Base-by-base conservation (phyloP, 1,140 invertebrate genomes). In the Heliconius nattereri region DNA sequence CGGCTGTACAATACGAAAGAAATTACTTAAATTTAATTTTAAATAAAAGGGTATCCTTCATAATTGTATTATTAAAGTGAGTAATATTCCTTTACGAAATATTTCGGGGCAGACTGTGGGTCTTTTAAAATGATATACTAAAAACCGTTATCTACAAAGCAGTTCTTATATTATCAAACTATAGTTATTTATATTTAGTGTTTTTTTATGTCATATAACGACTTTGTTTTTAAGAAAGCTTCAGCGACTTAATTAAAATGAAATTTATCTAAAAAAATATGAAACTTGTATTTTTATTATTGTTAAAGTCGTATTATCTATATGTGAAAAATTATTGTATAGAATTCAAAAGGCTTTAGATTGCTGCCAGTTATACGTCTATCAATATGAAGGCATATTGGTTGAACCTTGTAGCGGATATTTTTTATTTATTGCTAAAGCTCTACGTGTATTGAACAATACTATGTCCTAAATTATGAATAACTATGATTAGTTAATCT, bases 1-100 rank as follows among this genome's bases (percentile, higher is more conserved):
- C 35, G 40, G 71, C n/a, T 73, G n/a, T 73, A 73, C 71, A 73
- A 45, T 45, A 29, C 26, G 26, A 66, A 66, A 26, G 60, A 66
- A 66, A 26, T 26, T 66, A 66, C 60, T 66, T 26, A n/a, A 66
- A 66, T 29, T 66, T 66, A 11, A 29, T 66, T 66, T 66, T 66
- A 26, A 66, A 66, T 29, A 29, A 57, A 66, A 66, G 60, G 60
- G 26, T 66, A 66, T 66, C 23, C 23, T 29, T 66, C 26, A 26
- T 29, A 29, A 29, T 66, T 66, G 11, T 66, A 29, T 66, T 66
- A 66, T 66, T 29, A n/a, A 60, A 60, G 20, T 57, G 8, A 23
- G 54, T 45, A 23, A 60, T 60, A 23, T 60, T 60, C 57, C 23
- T 60, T 60, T 60, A 60, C 20, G 57, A 60, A 60, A 45, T 6